Conservation (phyloP, 2,888 invertebrate species). For the Heliconius aoede region DNA sequence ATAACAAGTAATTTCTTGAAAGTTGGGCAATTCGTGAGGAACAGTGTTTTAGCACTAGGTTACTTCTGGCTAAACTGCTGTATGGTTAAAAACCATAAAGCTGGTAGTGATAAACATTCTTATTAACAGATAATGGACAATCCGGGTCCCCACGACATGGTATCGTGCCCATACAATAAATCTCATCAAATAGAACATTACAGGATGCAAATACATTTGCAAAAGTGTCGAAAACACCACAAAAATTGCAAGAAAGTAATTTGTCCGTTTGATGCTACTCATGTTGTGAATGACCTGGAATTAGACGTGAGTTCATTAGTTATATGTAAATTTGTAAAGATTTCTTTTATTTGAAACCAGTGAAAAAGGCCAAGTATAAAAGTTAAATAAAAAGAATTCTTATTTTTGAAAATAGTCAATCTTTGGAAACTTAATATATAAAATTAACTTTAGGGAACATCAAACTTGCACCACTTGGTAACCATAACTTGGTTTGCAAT, state of each 20-base stretch:
- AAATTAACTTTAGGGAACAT: no score
- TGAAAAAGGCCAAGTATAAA: no score
- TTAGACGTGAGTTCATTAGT: slow-evolving; percentile 66
- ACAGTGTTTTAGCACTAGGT: no score
- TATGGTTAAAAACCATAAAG: no score
- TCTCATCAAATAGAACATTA: slow-evolving; percentile 80
- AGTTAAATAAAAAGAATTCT: no score
- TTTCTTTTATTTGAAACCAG: neutral
- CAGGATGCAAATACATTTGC: slow-evolving; percentile 81
- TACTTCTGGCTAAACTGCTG: no score
- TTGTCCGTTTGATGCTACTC: slow-evolving; percentile 84
- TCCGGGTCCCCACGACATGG: slow-evolving; percentile 63
- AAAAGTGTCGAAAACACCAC: slow-evolving; percentile 82
- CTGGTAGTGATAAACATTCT: neutral
- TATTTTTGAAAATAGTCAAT: no score
- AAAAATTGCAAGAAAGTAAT: slow-evolving; percentile 63
- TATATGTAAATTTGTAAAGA: neutral
- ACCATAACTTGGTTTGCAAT: no score
- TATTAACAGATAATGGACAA: slow-evolving; percentile 57
- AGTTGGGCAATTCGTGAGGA: no score
- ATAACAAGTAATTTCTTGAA: no score
- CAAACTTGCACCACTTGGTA: no score
- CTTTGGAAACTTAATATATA: no score
- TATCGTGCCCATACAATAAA: slow-evolving; percentile 83
- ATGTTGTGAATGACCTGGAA: slow-evolving; percentile 81